Conservation (phyloP, 2,113 vertebrate genomes). For the Tretioscincus oriximinensis region DNA sequence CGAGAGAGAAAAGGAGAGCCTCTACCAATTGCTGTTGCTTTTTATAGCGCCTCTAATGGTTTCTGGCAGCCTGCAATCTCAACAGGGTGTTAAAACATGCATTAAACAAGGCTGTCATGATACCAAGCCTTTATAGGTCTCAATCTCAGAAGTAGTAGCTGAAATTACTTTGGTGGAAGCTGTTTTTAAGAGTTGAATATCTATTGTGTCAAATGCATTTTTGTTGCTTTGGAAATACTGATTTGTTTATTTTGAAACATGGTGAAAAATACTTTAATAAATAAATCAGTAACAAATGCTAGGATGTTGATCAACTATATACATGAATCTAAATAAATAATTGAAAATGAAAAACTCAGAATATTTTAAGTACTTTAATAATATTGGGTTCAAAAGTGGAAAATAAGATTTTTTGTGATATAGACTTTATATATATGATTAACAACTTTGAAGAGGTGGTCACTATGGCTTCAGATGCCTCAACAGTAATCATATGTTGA, state of each 20-base stretch:
- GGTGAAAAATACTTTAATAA: background rate
- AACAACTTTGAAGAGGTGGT: no score
- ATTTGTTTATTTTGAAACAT: background rate
- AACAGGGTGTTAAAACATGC: constrained; percentile 13
- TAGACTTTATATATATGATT: no score
- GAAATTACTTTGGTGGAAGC: constrained; percentile 9
- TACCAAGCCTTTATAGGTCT: background rate
- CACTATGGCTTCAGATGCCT: no score
- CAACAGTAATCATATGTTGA: no score
- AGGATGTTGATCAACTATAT: background rate
- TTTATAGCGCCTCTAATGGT: background rate
- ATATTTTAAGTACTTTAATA: no score
- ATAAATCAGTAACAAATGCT: background rate
- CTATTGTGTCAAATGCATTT: background rate
- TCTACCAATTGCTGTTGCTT: background rate
- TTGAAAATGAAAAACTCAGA: no score
- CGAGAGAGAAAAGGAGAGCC: no score
- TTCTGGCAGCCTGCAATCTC: constrained; percentile 12
- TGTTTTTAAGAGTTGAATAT: background rate
- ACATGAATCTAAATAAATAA: no score
- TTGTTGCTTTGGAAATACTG: background rate
- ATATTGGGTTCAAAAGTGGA: no score
- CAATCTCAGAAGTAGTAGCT: background rate
- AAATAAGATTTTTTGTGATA: no score
- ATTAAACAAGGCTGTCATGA: constrained; percentile 22